These are phyloP conservation scores for Tigriopus californicus DNA, from an alignment of 2,888 invertebrate genomes.

Conservation along the genomic window DNA sequence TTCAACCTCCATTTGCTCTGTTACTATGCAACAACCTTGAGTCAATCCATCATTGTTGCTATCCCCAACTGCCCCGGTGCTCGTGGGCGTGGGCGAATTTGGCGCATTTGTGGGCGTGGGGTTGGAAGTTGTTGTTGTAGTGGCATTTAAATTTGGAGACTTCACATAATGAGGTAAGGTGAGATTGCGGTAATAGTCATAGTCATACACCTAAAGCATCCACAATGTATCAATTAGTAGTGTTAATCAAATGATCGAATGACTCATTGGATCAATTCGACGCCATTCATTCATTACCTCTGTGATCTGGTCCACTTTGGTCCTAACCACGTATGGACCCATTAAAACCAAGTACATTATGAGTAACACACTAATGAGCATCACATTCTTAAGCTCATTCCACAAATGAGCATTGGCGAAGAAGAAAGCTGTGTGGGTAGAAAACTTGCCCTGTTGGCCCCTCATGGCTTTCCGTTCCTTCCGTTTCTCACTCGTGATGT, in stretches of 20 bases:
- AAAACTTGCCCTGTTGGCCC: background rate
- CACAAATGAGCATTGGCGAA: constrained; percentile 9
- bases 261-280: too few species aligned
- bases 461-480: background rate
- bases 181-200: constrained; percentile 2
- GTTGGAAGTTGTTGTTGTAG: background rate
- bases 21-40: too few species aligned
- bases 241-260: background rate
- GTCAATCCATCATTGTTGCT: background rate
- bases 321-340: background rate
- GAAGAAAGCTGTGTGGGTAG: background rate
- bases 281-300: background rate
- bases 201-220: background rate
- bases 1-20: too few species aligned
- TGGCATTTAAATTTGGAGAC: background rate
- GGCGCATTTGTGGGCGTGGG: background rate
- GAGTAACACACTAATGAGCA: background rate
- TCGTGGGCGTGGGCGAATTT: background rate
- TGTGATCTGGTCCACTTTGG: constrained; percentile 1
- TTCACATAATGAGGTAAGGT: background rate
- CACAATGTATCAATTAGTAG: background rate
- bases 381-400: constrained; percentile 2
- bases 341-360: background rate
- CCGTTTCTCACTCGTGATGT: background rate
- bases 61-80: background rate